Evolutionary conservation across 2,888 invertebrate species (phyloP).

Genomic region (Cryptocephalus moraei): DNA sequence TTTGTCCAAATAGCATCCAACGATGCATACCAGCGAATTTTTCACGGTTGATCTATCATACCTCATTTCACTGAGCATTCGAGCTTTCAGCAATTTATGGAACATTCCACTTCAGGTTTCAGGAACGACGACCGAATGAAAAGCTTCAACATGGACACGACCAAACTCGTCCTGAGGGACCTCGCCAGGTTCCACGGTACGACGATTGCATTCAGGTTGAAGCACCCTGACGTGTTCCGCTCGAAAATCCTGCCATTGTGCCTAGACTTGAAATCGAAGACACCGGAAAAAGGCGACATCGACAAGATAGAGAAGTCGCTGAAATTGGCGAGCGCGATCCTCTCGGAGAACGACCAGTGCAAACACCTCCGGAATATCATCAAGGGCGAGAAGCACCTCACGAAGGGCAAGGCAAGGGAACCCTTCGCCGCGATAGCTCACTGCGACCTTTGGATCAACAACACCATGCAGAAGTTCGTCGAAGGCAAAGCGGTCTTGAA

Average conservation of each 20-base stretch:
- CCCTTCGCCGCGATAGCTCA: slow-evolving; percentile 45
- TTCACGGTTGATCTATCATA: too few species aligned
- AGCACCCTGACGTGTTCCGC: not conserved
- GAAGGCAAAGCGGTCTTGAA: slow-evolving; percentile 11
- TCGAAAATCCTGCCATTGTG: not conserved
- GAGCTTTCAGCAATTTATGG: too few species aligned
- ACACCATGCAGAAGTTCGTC: slow-evolving; percentile 39
- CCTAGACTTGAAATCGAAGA: not conserved
- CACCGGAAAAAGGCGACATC: not conserved
- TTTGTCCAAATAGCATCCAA: too few species aligned
- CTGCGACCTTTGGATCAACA: slow-evolving; percentile 49
- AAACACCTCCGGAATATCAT: not conserved
- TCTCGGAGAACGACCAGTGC: not conserved
- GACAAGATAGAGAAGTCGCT: too few species aligned
- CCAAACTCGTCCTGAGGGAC: not conserved
- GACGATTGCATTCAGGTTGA: not conserved
- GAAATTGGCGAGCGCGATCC: not conserved
- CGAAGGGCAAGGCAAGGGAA: slow-evolving; percentile 19
- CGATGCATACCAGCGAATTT: too few species aligned
- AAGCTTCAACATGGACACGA: not conserved
- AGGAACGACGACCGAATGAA: not conserved
- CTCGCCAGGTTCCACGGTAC: not conserved
- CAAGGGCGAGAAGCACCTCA: too few species aligned
- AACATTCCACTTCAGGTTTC: not conserved
- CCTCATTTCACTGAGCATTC: too few species aligned